Percentiles rank a stretch among this genome's conserved stretches.
phyloP scores from a whole-genome alignment of 2,888 invertebrate genomes.

The Girardia tigrina region DNA sequence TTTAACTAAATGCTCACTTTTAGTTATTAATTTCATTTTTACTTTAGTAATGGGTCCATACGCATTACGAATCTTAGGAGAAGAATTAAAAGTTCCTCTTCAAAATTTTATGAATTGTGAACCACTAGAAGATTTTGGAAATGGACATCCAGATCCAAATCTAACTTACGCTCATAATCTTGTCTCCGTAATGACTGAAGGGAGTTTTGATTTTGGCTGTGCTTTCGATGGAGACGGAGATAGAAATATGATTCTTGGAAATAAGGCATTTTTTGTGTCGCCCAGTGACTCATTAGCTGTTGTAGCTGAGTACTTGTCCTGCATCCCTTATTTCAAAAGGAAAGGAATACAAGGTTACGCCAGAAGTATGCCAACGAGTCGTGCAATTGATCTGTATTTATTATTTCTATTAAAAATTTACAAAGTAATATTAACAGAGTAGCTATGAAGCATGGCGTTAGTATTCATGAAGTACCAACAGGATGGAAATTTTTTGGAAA shows the following conservation, averaged over 20 bases:
- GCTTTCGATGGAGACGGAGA: conserved; percentile 99
- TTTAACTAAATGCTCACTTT: too few relatives aligned
- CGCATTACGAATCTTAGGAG: conserved; percentile 70
- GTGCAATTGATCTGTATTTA: conserved; percentile 66
- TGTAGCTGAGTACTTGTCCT: conserved; percentile 71
- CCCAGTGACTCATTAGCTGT: conserved; percentile 91
- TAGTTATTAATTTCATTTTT: too few relatives aligned
- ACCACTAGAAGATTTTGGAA: conserved; percentile 85
- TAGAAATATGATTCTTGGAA: conserved; percentile 90
- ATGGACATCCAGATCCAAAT: conserved; percentile 87
- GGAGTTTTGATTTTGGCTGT: conserved; percentile 68
- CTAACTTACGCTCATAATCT: conserved; percentile 71
- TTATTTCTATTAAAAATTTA: background rate
- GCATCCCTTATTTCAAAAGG: conserved; percentile 81
- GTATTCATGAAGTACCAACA: conserved; percentile 81
- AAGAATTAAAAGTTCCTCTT: conserved; percentile 66
- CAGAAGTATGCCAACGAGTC: conserved; percentile 91
- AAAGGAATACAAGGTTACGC: conserved; percentile 78
- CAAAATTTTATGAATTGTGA: conserved; percentile 63
- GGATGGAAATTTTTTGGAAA: conserved; percentile 99
- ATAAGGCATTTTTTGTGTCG: conserved; percentile 86
- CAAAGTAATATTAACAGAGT: conserved; percentile 56
- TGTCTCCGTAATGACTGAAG: conserved; percentile 58
- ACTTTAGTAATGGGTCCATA: conserved; percentile 89
- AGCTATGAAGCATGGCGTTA: conserved; percentile 62